Conservation (phyloP, 2,113 vertebrate genomes). For the Baryphthengus martii region DNA sequence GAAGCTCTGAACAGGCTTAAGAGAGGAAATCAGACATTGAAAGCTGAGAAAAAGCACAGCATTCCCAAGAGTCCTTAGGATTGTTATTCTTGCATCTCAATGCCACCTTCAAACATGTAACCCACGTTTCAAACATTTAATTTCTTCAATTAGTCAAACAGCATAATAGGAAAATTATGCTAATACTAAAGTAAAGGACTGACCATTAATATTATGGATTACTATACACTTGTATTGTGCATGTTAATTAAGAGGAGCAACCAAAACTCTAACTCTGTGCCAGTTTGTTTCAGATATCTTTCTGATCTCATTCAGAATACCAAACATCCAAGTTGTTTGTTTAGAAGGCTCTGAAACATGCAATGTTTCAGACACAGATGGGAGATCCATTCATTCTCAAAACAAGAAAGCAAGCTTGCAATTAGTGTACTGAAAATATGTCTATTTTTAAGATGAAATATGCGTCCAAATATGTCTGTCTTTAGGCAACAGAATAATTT, state of each 20-base stretch:
- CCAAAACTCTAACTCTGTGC: background rate
- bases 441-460: background rate
- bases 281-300: background rate
- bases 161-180: background rate
- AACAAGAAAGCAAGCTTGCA: background rate
- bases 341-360: background rate
- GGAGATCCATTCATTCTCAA: background rate
- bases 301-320: background rate
- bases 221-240: background rate
- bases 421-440: background rate
- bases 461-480: background rate
- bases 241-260: background rate
- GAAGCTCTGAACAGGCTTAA: background rate
- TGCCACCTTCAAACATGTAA: background rate
- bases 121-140: background rate
- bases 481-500: background rate
- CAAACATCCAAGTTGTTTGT: background rate
- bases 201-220: background rate
- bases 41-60: background rate
- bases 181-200: background rate
- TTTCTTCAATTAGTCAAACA: background rate
- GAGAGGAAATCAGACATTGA: background rate
- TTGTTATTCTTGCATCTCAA: background rate
- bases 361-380: background rate
- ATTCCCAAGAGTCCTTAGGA: background rate